A percentile compares a stretch with the other conserved stretches of the same genome.
These are phyloP conservation scores for Cephalopterus ornatus DNA, from an alignment of 2,113 vertebrate species.

Conservation along the genomic window DNA sequence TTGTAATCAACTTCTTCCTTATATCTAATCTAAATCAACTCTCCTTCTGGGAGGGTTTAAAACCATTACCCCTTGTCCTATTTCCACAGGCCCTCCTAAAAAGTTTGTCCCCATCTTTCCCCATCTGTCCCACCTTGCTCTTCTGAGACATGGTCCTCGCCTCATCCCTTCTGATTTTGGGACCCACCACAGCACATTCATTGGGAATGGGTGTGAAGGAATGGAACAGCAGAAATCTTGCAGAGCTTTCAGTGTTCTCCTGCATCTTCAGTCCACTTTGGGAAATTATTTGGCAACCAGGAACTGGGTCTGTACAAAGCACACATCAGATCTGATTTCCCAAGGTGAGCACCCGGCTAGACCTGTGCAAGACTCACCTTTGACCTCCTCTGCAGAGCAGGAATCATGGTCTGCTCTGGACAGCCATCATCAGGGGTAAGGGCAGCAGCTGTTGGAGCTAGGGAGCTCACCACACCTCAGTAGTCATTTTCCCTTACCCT, in stretches of 20 bases:
- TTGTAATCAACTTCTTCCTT: background rate
- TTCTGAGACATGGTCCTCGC: fast-evolving
- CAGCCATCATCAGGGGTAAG: background rate
- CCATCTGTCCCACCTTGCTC: background rate
- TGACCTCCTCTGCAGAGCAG: background rate
- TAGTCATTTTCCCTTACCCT: background rate
- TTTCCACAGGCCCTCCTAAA: background rate
- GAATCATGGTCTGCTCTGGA: background rate
- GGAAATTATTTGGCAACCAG: background rate
- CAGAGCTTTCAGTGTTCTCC: background rate
- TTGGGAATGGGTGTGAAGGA: background rate
- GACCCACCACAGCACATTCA: background rate
- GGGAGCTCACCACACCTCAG: background rate
- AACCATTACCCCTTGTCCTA: background rate
- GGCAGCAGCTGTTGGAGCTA: background rate
- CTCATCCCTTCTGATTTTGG: background rate
- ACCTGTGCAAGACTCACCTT: background rate
- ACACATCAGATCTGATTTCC: background rate
- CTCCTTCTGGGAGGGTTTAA: background rate
- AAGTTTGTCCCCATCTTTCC: background rate
- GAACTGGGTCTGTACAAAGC: background rate
- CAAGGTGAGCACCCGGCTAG: background rate
- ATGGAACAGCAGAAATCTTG: background rate
- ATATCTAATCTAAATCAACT: background rate
- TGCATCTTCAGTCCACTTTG: background rate